Evolutionary conservation across 2,888 invertebrate species (phyloP), one percentile per base, ranked within the genome.

Genomic region (Drosophila lacicola): DNA sequence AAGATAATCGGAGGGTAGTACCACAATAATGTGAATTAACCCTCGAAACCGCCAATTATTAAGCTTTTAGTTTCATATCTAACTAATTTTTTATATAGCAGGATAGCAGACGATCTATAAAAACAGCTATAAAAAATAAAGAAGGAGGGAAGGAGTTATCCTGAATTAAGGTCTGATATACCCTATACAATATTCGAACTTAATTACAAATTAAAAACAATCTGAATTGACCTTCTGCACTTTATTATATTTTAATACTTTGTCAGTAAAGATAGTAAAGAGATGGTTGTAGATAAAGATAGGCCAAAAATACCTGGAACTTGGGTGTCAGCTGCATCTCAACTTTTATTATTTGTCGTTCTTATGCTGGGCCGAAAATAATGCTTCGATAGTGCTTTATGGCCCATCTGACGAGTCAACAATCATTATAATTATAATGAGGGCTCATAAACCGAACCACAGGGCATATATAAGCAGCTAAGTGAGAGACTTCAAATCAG

Each of bases 371-470:
- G 19, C 14, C 11, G 6, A 29, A 37, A 70, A 58, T 21, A 53
- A 42, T 55, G 47, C 21, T 50, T 55, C 73, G 64, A 75, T 69
- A 72, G 46, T 68, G 73, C 56, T 75, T 75, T 75, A 75, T 50
- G 68, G 14, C 25, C 25, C 41, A 41, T 36, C 11, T 53, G 63
- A 42, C 19, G 19, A 55, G 71, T 50, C 49, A 75, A 75, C 55
- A 76, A 2, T 33, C 29, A 29, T 29, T 29, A 29, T 29, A 8
- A 46, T 60, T 56, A 60, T 56, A 51, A 65, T 50, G 42, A 36
- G 17, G 21, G 34, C 34, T 29, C 41, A 66, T 76, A 75, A 75
- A 69, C 50, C 10, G 6, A 13, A 17, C 14, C 37, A 8, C 8
- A 29, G 29, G 2, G 8, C 0, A 29, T 76, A 75, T 75, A 68